Base-by-base conservation (phyloP, 2,113 vertebrate genomes). In the Ctenomys sociabilis region DNA sequence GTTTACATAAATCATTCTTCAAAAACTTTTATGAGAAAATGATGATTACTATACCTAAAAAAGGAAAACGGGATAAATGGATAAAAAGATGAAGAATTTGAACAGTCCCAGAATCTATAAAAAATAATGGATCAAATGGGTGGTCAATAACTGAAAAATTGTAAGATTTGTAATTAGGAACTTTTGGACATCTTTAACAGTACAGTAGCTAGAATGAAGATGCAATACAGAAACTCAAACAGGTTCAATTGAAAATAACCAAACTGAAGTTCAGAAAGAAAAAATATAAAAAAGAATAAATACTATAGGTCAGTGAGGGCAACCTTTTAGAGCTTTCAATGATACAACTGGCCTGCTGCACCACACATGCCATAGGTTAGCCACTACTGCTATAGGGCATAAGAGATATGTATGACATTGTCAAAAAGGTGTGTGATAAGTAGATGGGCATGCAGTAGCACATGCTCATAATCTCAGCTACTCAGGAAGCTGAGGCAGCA, bases 21-120 rank as follows among this genome's bases (percentile, higher is more conserved):
- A 73, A 37, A 87, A 83, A 75, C 61, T 66, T 75, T 82, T 22
- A 73, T 49, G 57, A 90, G 75, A 49, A 54, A 80, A 54, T 32
- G 77, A 78, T 49, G 43, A 49, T 45, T 80, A 35, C 8, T 54
- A 32, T 19, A n/a, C 54, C 77, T 78, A 63, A 92, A 95, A 90
- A 5, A 40, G 35, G 82, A 61, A 73, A 68, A 30, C 45, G 52
- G 70, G 88, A 78, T 49, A 61, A 85, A 85, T 84, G 70, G 32
- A 43, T 72, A 37, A 95, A 85, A 88, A 37, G 35, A 83, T 83
- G 12, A 90, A 86, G 12, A 90, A 86, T 90, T 81, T 86, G 81
- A 86, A 24, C 26, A 72, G 21, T 61, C 35, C 72, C 40, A 3
- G 40, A 24, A 30, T 77, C 30, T 59, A 68, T 78, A 43, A 57